phyloP scores from a whole-genome alignment of 1,140 invertebrate genomes.

The Hyposmocoma kahamanoa region DNA sequence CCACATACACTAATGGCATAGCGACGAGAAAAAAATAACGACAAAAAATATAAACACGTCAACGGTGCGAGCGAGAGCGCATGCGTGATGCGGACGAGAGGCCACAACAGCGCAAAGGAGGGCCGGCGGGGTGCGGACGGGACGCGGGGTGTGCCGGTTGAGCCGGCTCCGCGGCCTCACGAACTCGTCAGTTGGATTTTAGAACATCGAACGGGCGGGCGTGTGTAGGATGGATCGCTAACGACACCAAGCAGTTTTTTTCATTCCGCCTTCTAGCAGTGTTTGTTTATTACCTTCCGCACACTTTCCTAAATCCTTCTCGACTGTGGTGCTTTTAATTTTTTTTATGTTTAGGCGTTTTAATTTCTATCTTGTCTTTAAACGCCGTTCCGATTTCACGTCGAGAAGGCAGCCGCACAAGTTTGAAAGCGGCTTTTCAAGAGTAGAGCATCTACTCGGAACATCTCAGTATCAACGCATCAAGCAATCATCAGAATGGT shows the following conservation, averaged over 20 bases:
- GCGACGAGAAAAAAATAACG: conserved; percentile 32
- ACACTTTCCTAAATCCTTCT: conserved; percentile 67
- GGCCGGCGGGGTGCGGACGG: conserved; percentile 13
- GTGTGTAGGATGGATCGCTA: conserved; percentile 71
- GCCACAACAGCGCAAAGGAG: conserved; percentile 46
- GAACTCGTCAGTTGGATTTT: conserved; percentile 65
- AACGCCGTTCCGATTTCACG: conserved; percentile 69
- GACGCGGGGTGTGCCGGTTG: conserved; percentile 22
- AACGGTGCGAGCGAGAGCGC: conserved; percentile 54
- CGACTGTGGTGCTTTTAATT: conserved; percentile 60
- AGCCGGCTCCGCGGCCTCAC: conserved; percentile 39
- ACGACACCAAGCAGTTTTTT: conserved; percentile 62
- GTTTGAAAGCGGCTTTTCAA: conserved; percentile 71
- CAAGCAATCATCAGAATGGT: conserved; percentile 67
- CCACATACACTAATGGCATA: neutral
- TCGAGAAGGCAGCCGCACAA: conserved; percentile 69
- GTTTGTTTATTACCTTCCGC: conserved; percentile 71
- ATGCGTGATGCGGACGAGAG: conserved; percentile 52
- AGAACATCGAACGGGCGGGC: conserved; percentile 72
- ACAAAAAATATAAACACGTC: conserved; percentile 72
- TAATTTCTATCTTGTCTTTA: conserved; percentile 49
- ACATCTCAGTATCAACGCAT: conserved; percentile 56
- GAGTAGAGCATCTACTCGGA: conserved; percentile 66
- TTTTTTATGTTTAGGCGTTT: conserved; percentile 55
- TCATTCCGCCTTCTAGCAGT: conserved; percentile 68